phyloP scores from a whole-genome alignment of 2,888 invertebrate species.

The Drosophila robusta region DNA sequence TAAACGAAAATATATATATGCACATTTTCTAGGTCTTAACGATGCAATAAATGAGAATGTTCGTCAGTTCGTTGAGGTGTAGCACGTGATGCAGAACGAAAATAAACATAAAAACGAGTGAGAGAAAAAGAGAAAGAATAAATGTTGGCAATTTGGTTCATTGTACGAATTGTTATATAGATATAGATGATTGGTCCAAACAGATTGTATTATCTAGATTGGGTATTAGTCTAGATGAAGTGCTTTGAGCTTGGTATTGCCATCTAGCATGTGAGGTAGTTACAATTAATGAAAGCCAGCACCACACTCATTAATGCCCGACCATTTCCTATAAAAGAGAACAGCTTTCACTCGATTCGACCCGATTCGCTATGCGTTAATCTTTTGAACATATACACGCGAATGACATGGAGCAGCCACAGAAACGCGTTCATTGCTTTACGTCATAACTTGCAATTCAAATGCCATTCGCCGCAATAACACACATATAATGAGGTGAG shows the following conservation, averaged over 20 bases:
- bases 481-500: constrained; percentile 19
- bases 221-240: background rate
- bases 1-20: constrained; percentile 13
- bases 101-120: background rate
- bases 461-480: constrained; percentile 17
- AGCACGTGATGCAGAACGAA: background rate
- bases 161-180: background rate
- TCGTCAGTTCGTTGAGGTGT: constrained; percentile 10
- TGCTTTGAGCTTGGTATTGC: background rate
- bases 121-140: background rate
- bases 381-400: constrained; percentile 9
- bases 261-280: constrained; percentile 20
- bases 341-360: constrained; percentile 10
- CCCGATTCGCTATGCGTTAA: constrained; percentile 17
- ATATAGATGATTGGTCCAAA: background rate
- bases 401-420: constrained; percentile 22
- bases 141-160: no score
- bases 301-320: constrained; percentile 51
- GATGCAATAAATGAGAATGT: constrained; percentile 2
- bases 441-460: constrained; percentile 46
- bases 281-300: constrained; percentile 47
- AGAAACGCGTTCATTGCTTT: constrained; percentile 27
- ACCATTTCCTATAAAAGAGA: constrained; percentile 39
- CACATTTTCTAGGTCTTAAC: background rate
- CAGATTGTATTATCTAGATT: background rate